Percentiles rank a stretch among this genome's conserved stretches.
phyloP scores from a whole-genome alignment of 1,140 invertebrate genomes.

The Drosophila pachea region DNA sequence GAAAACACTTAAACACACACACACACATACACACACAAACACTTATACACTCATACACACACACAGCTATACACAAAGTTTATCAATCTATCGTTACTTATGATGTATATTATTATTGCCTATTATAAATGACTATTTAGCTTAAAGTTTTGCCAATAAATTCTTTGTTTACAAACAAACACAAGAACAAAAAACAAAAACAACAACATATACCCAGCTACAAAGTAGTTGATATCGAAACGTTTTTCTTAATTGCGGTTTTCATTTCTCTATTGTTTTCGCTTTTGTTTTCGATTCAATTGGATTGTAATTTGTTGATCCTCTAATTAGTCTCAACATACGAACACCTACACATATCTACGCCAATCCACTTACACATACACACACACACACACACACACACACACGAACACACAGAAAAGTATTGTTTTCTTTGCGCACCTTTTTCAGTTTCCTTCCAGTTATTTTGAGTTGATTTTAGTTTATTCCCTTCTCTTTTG shows the following conservation, averaged over 20 bases:
- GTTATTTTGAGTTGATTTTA: constrained; percentile 22
- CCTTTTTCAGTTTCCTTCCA: constrained; percentile 13
- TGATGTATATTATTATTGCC: constrained; percentile 65
- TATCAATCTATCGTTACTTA: constrained; percentile 72
- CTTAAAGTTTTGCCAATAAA: constrained; percentile 67
- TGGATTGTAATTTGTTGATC: constrained; percentile 13
- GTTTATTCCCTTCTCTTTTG: constrained; percentile 8
- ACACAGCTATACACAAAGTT: constrained; percentile 34
- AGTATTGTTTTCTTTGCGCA: constrained; percentile 46
- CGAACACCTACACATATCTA: constrained; percentile 10
- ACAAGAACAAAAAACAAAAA: constrained; percentile 16
- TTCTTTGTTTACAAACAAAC: constrained; percentile 39
- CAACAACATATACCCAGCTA: constrained; percentile 1
- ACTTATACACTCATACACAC: constrained; percentile 21
- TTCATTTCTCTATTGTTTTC: constrained; percentile 10
- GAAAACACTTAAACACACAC: constrained; percentile 30
- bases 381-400: constrained; percentile 18
- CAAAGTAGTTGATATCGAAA: constrained; percentile 12
- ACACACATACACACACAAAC: constrained; percentile 32
- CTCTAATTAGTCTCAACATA: constrained; percentile 32
- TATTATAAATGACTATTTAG: constrained; percentile 55
- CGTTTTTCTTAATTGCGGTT: constrained; percentile 9
- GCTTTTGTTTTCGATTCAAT: constrained; percentile 4
- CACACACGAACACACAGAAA: too few species aligned
- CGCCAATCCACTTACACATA: constrained; percentile 11